Conservation (phyloP, 2,113 vertebrate species). For the Nymphicus hollandicus region DNA sequence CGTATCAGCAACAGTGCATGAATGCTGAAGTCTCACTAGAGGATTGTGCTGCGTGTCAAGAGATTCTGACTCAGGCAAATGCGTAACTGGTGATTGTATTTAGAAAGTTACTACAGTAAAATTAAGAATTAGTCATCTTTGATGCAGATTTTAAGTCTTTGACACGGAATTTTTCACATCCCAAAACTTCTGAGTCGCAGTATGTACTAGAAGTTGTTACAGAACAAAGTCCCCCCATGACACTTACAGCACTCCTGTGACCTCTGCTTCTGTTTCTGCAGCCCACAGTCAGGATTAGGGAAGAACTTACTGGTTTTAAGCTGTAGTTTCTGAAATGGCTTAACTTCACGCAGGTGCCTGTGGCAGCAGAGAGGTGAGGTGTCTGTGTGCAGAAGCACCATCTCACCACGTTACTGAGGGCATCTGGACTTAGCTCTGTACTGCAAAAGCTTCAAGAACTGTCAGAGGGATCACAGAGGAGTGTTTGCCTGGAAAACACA, state of each 20-base stretch:
- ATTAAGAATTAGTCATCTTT: background rate
- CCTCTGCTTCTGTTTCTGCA: background rate
- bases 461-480: background rate
- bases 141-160: background rate
- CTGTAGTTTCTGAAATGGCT: background rate
- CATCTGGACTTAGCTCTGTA: too few species aligned
- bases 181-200: background rate
- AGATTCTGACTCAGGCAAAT: background rate
- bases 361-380: background rate
- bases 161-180: background rate
- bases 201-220: rapidly evolving
- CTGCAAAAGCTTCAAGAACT: background rate
- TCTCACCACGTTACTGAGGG: background rate
- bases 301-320: background rate
- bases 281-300: background rate
- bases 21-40: conserved; percentile 12
- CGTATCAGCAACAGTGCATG: conserved; percentile 10
- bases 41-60: background rate
- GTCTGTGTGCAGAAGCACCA: rapidly evolving
- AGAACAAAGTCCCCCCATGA: background rate
- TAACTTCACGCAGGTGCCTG: rapidly evolving
- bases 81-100: background rate
- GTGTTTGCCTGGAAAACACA: background rate
- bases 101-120: background rate
- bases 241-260: background rate